Evolutionary conservation across 2,113 vertebrate species (phyloP), one percentile per base, ranked within the genome.

Genomic region (Tachuris rubrigastra): DNA sequence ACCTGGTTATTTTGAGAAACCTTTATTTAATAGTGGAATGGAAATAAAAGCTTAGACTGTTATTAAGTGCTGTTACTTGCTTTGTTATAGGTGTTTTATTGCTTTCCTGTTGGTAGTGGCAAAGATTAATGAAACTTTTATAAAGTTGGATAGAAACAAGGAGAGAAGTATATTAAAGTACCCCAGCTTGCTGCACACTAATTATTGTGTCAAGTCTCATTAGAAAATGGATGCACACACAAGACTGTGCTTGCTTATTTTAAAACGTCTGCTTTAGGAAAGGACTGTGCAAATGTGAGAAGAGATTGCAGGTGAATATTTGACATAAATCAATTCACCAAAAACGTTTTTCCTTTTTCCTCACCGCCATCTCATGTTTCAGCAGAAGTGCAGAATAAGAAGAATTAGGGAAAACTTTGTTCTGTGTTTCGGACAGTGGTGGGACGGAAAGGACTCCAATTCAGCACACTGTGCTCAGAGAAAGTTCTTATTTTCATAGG

Each of bases 91-190:
- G 23, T 42, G 52, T 67, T 92, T 87, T 53, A 88, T 90, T 89
- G 58, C 66, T 93, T 90, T 91, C n/a, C 56, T 88, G 52, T 88
- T 94, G 63, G 3, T 71, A 27, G 37, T 85, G 82, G 71, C 73
- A 67, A 88, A 94, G 91, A 93, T 91, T 71, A 96, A 94, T 96
- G 82, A 71, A 94, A 90, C 58, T 73, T 72, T 58, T 83, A 58
- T 72, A 37, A 91, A 91, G 67, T 28, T 93, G 67, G 62, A 73
- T 76, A 75, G 85, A 79, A 94, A 66, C 0, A 0, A 89, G 44
- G 53, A 58, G 50, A 71, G 46, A 79, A 95, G 37, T 93, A 4
- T 75, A 73, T 95, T 89, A 85, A 95, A 73, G 41, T 66, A 87
- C 19, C 42, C 41, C 30, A 69, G 50, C 59, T 87, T 94, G 59